phyloP scores from a whole-genome alignment of 2,797 vertebrate species.

The Acipenser ruthenus region DNA sequence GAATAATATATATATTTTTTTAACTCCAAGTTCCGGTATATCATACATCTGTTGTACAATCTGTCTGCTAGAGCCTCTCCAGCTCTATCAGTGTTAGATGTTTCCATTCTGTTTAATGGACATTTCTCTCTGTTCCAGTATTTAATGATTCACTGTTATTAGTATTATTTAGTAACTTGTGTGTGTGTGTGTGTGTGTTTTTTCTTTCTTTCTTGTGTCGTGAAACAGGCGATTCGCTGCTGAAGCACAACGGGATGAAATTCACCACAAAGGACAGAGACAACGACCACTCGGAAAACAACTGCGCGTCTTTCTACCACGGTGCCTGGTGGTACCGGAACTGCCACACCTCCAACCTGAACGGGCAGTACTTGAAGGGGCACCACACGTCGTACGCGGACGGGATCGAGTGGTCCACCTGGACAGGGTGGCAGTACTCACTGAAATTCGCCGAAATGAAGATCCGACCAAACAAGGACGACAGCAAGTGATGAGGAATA shows the following conservation, averaged over 20 bases:
- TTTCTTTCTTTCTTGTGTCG: neutral
- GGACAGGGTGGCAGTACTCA: conserved; percentile 98
- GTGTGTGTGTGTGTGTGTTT: neutral
- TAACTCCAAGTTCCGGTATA: too few species aligned
- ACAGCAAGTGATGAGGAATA: conserved; percentile 58
- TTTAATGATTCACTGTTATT: too few species aligned
- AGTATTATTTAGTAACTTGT: too few species aligned
- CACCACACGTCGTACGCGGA: conserved; percentile 93
- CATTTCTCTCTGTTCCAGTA: too few species aligned
- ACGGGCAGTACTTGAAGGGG: conserved; percentile 89
- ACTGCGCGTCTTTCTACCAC: conserved; percentile 93
- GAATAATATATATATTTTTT: too few species aligned
- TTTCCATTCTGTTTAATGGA: too few species aligned
- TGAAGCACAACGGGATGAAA: conserved; percentile 93
- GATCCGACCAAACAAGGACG: conserved; percentile 80
- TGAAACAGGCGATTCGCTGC: conserved; percentile 73
- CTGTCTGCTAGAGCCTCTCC: too few species aligned
- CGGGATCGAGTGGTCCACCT: conserved; percentile 94
- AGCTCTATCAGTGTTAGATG: too few species aligned
- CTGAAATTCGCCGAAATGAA: conserved; percentile 97
- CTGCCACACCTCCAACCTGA: conserved; percentile 97
- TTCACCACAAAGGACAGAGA: conserved; percentile 96
- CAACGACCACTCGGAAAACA: conserved; percentile 94
- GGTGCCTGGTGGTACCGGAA: conserved; percentile 98
- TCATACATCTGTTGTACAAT: too few species aligned